phyloP scores from a whole-genome alignment of 2,113 vertebrate genomes.

The Erythrocercus mccallii region DNA sequence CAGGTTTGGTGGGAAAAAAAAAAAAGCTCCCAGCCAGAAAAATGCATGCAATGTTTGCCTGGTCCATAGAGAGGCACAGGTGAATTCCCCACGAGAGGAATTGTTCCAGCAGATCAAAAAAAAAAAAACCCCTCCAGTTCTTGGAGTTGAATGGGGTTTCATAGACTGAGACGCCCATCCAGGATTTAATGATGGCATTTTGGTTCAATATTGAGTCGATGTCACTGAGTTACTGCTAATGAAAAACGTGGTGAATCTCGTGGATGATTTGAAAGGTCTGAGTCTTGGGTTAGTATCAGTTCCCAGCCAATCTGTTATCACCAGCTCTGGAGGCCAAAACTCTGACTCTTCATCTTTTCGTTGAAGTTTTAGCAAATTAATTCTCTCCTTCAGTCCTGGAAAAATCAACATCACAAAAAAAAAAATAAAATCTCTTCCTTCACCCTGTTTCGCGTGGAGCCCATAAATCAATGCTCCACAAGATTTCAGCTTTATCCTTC shows the following conservation, averaged over 20 bases:
- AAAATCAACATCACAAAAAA: neutral
- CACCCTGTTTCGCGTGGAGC: fast-evolving
- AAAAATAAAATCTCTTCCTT: neutral
- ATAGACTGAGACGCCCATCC: neutral
- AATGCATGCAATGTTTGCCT: neutral
- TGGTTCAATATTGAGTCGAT: neutral
- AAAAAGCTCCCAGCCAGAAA: neutral
- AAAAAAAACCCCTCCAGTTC: neutral
- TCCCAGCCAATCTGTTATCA: neutral
- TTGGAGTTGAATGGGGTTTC: neutral
- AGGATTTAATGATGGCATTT: neutral
- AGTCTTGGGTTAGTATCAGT: neutral
- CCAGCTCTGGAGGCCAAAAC: neutral
- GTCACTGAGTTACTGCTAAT: neutral
- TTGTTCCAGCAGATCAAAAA: neutral
- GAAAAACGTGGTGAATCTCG: neutral
- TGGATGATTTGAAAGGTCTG: neutral
- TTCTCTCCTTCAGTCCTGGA: neutral
- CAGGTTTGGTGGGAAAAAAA: neutral
- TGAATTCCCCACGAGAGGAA: neutral
- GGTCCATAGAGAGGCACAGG: neutral
- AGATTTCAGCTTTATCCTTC: neutral
- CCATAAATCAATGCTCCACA: neutral
- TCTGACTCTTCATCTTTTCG: neutral
- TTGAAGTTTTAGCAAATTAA: neutral